Evolutionary conservation across 2,113 vertebrate genomes (phyloP).

Genomic region (Zeus faber): DNA sequence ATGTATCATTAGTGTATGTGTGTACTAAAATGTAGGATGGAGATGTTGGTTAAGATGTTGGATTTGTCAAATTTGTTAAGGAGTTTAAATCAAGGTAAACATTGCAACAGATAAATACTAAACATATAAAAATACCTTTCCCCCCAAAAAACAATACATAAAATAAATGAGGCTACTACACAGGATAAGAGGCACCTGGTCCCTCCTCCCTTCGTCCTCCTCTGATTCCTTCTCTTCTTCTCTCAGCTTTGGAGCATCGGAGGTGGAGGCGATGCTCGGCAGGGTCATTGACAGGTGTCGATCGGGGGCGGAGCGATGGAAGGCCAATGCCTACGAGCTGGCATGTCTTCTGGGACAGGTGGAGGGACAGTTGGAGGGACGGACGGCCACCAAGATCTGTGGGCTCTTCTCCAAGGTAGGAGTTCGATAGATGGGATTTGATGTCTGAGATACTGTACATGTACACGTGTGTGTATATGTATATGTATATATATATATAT

Average conservation of each 20-base stretch:
- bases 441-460: neutral
- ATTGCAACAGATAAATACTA: no score
- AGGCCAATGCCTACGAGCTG: slow-evolving; percentile 48
- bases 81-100: no score
- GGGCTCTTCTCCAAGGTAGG: slow-evolving; percentile 67
- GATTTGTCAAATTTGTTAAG: no score
- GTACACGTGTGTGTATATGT: neutral
- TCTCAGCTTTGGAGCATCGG: slow-evolving; percentile 35
- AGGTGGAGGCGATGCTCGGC: slow-evolving; percentile 39
- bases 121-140: no score
- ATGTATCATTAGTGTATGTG: no score
- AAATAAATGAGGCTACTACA: no score
- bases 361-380: slow-evolving; percentile 44
- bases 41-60: no score
- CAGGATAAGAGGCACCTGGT: no score
- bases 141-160: no score
- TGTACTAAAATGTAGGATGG: no score
- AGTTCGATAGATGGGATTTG: no score
- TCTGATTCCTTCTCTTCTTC: neutral
- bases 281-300: slow-evolving; percentile 63
- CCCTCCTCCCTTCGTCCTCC: neutral
- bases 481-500: neutral
- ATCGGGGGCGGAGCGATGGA: slow-evolving; percentile 19
- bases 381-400: slow-evolving; percentile 45
- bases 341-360: slow-evolving; percentile 49